These are phyloP conservation scores for Virgularia gustaviana DNA, from an alignment of 92 coral and sea anemone species.

Conservation along the genomic window DNA sequence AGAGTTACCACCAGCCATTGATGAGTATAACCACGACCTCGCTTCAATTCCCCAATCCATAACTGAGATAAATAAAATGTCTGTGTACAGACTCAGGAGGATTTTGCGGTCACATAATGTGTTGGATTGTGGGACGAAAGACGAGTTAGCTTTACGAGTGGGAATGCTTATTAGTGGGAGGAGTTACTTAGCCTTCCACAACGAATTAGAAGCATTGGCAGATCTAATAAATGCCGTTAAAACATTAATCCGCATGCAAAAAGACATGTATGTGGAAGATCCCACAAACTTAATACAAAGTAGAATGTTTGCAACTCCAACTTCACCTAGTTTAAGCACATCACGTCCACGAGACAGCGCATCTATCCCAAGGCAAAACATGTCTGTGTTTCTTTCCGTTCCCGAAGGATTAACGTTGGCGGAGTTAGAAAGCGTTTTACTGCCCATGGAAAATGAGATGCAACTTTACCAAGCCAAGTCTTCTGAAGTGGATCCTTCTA, in stretches of 20 bases:
- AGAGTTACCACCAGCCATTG: conserved; percentile 29
- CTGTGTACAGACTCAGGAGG: conserved; percentile 31
- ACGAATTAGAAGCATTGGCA: conserved; percentile 34
- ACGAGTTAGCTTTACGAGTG: too few species aligned
- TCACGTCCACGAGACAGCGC: conserved; percentile 57
- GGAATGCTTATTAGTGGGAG: conserved; percentile 44
- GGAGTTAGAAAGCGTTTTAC: conserved; percentile 36
- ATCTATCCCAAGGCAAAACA: conserved; percentile 13
- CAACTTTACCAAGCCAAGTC: conserved; percentile 14
- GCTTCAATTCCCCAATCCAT: conserved; percentile 38
- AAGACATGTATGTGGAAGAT: conserved; percentile 27
- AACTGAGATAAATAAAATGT: conserved; percentile 26
- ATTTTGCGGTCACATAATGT: conserved; percentile 47
- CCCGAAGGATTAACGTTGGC: conserved; percentile 33
- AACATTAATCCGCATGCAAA: conserved; percentile 32
- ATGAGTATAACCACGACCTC: conserved; percentile 31
- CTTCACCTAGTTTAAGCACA: conserved; percentile 32
- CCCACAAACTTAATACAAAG: conserved; percentile 23
- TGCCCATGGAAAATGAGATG: conserved; percentile 29
- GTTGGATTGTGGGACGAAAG: conserved; percentile 45
- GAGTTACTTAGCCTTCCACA: conserved; percentile 37
- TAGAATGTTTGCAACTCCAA: conserved; percentile 39
- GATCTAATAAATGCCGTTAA: conserved; percentile 41
- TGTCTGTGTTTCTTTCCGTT: conserved; percentile 24
- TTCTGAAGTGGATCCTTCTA: too few species aligned